Evolutionary conservation across 2,113 vertebrate genomes (phyloP).

Genomic region (Indicator indicator): DNA sequence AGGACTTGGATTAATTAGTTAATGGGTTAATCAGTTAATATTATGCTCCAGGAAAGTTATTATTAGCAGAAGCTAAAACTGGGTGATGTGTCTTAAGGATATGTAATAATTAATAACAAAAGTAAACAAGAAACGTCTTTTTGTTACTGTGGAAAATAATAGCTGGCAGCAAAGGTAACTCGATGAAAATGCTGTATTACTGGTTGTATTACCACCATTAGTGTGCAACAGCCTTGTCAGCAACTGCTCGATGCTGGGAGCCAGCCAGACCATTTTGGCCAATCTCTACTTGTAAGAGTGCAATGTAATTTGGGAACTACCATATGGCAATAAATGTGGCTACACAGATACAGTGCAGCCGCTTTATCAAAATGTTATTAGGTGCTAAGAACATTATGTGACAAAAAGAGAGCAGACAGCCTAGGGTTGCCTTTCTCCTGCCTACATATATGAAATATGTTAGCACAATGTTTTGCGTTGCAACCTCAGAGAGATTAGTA

Average conservation of each 20-base stretch:
- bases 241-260: slow-evolving; percentile 50
- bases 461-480: slow-evolving; percentile 49
- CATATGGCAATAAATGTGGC: slow-evolving; percentile 65
- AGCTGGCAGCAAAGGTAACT: slow-evolving; percentile 29
- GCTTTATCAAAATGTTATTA: slow-evolving; percentile 16
- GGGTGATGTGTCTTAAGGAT: background rate
- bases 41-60: background rate
- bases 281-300: slow-evolving; percentile 18
- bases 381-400: slow-evolving; percentile 4
- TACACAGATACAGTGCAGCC: slow-evolving; percentile 26
- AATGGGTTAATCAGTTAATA: slow-evolving; percentile 36
- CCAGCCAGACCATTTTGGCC: slow-evolving; percentile 44
- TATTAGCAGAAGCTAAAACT: background rate
- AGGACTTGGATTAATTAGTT: slow-evolving; percentile 41
- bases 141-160: slow-evolving; percentile 28
- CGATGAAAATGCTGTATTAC: background rate
- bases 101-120: background rate
- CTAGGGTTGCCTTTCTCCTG: background rate
- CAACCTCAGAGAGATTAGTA: slow-evolving; percentile 49
- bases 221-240: slow-evolving; percentile 10
- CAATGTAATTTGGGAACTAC: slow-evolving; percentile 62
- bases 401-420: slow-evolving; percentile 41
- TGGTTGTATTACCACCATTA: background rate
- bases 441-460: slow-evolving; percentile 15
- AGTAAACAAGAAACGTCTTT: background rate